Evolutionary conservation across 2,113 vertebrate species (phyloP).

Genomic region (Anoplopoma fimbria): DNA sequence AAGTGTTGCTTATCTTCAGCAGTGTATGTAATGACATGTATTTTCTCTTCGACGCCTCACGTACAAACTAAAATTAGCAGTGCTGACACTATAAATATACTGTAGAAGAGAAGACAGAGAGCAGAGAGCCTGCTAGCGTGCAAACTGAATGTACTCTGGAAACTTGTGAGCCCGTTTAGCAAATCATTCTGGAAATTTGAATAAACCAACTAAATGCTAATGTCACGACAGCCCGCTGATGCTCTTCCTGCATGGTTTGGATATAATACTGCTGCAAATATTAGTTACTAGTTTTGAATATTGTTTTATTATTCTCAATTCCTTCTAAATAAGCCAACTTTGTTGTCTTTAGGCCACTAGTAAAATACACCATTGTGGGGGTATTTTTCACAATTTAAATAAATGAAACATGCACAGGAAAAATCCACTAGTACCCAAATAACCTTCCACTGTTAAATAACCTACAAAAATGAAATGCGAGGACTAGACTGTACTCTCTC

Average conservation of each 20-base stretch:
- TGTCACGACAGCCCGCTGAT: background rate
- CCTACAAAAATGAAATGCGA: background rate
- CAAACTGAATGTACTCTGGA: background rate
- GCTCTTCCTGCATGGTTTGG: background rate
- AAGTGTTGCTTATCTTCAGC: slow-evolving; percentile 31
- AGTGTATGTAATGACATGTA: background rate
- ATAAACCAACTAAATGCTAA: background rate
- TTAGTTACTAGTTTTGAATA: background rate
- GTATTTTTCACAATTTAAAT: background rate
- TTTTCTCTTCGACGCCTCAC: slow-evolving; percentile 12
- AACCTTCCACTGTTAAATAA: background rate
- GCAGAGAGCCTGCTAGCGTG: background rate
- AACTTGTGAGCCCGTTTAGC: background rate
- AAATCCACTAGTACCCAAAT: background rate
- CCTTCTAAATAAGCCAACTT: background rate
- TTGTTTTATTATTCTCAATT: background rate
- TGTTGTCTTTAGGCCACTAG: background rate
- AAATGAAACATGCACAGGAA: background rate
- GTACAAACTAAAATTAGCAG: slow-evolving; percentile 24
- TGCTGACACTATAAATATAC: slow-evolving; percentile 5
- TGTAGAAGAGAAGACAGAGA: background rate
- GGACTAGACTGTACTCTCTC: background rate
- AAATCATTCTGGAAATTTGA: background rate
- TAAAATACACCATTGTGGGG: background rate
- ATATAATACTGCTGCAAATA: background rate